Evolutionary conservation across 1,140 invertebrate species (phyloP).

Genomic region (Neodiprion lecontei): DNA sequence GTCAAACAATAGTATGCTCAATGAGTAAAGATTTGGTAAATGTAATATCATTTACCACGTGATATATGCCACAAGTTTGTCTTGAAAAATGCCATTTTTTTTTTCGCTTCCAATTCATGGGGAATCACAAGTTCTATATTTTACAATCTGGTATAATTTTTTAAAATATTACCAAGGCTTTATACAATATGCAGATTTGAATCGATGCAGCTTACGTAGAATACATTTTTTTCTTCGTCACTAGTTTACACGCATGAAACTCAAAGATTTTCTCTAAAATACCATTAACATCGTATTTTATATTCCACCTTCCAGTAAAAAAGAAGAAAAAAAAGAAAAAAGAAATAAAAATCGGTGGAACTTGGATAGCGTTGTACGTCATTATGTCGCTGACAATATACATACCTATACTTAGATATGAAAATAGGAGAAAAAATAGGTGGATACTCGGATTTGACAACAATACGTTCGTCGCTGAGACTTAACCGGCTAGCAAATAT

Average conservation of each 20-base stretch:
- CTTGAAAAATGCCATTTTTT: constrained; percentile 8
- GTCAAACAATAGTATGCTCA: no score
- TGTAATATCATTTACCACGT: no score
- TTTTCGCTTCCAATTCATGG: constrained; percentile 8
- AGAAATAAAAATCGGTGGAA: background rate
- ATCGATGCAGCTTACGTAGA: constrained; percentile 3
- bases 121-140: background rate
- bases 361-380: no score
- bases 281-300: background rate
- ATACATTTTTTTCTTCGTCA: no score
- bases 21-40: background rate
- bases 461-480: background rate
- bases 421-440: no score
- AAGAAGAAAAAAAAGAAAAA: background rate
- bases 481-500: background rate
- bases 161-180: constrained; percentile 31
- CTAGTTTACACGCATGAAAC: background rate
- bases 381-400: no score
- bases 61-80: background rate
- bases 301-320: background rate
- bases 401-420: no score
- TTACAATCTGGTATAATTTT: constrained; percentile 28
- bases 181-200: constrained; percentile 23
- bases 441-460: no score
- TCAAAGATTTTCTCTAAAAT: background rate